Evolutionary conservation across 2,888 invertebrate genomes (phyloP).

Genomic region (Eupeodes latifasciatus): DNA sequence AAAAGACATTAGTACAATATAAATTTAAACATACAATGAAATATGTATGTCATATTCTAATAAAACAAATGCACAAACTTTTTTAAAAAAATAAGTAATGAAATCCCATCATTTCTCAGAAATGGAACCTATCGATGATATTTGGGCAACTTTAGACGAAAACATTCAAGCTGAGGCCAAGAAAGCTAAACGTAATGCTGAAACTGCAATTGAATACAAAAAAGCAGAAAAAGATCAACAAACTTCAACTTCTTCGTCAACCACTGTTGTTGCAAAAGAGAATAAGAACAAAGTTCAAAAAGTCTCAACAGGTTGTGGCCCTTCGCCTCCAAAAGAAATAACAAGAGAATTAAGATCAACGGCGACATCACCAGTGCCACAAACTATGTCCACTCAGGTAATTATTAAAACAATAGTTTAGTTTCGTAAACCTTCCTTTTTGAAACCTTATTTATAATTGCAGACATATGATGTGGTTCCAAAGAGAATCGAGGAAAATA

Average conservation of each 20-base stretch:
- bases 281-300: constrained; percentile 77
- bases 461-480: constrained; percentile 86
- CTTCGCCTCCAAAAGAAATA: constrained; percentile 86
- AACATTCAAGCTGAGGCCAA: constrained; percentile 82
- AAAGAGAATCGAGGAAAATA: constrained; percentile 35
- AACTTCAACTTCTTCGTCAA: too few species aligned
- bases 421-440: background rate
- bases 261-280: constrained; percentile 25
- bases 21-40: too few species aligned
- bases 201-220: constrained; percentile 69
- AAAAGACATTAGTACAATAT: too few species aligned
- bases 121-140: constrained; percentile 81
- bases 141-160: constrained; percentile 83
- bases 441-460: constrained; percentile 72
- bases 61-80: too few species aligned
- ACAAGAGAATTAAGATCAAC: constrained; percentile 85
- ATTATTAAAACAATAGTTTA: constrained; percentile 29
- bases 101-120: constrained; percentile 58
- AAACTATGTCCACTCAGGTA: constrained; percentile 94
- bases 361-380: constrained; percentile 94
- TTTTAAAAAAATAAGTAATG: constrained; percentile 22
- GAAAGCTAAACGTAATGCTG: constrained; percentile 78
- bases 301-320: constrained; percentile 87
- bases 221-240: constrained; percentile 17
- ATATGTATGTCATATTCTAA: too few species aligned